Evolutionary conservation across 2,888 invertebrate species (phyloP).

Genomic region (Oscheius sp.): DNA sequence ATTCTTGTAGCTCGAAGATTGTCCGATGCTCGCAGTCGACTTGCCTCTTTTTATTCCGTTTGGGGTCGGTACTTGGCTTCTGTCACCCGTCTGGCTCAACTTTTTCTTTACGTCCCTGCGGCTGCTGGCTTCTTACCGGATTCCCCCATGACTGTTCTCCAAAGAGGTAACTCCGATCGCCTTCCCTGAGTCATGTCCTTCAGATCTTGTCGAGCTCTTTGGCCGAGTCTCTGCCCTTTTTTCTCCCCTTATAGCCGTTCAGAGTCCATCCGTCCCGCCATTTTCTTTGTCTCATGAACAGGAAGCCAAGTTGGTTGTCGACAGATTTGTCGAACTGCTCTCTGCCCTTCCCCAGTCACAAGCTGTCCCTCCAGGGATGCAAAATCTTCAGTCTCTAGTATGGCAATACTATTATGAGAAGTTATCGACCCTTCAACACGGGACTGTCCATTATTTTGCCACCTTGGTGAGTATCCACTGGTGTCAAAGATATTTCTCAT

Average conservation of each 20-base stretch:
- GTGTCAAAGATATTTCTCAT: not conserved
- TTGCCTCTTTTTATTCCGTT: conserved; percentile 44
- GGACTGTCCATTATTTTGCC: conserved; percentile 53
- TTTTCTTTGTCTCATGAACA: conserved; percentile 61
- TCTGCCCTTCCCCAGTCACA: conserved; percentile 63
- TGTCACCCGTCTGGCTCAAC: conserved; percentile 48
- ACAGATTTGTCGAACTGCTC: conserved; percentile 61
- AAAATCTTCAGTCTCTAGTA: conserved; percentile 60
- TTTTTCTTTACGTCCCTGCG: conserved; percentile 51
- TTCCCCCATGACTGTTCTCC: conserved; percentile 39
- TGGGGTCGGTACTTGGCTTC: conserved; percentile 48
- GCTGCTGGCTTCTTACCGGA: conserved; percentile 46
- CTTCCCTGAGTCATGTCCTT: conserved; percentile 9
- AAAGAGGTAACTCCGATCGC: conserved; percentile 33
- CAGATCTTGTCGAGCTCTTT: conserved; percentile 61
- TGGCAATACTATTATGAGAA: conserved; percentile 66
- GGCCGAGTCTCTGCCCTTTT: conserved; percentile 52
- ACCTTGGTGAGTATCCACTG: conserved; percentile 42
- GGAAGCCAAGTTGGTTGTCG: conserved; percentile 52
- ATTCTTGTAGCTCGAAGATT: conserved; percentile 39
- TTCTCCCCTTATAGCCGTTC: conserved; percentile 64
- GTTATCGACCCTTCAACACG: conserved; percentile 55
- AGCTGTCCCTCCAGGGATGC: conserved; percentile 61
- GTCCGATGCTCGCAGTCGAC: conserved; percentile 47
- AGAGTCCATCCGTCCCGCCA: conserved; percentile 62